Evolutionary conservation across 2,888 invertebrate genomes (phyloP), one percentile per base, ranked within the genome.

Genomic region (Helicoverpa assulta): DNA sequence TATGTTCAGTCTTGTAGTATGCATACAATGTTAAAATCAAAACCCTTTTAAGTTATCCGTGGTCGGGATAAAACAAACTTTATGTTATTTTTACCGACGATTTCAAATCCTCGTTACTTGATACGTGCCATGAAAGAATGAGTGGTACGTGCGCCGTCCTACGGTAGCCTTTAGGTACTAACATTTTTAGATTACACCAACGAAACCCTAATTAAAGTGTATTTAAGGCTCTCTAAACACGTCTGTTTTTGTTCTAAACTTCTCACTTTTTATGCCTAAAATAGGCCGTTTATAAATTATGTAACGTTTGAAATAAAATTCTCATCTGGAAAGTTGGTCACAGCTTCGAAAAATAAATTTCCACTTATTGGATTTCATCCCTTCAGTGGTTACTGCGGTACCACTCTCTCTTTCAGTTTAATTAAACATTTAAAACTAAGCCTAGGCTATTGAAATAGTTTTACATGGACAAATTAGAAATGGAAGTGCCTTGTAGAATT

Each of bases 371-470:
- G 21, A 69, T 62, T 72, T 69, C 60, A 63, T 67, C 66, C 57
- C 59, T 58, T 70, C 29, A 16, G 65, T 5, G 76, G 71, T 76
- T 26, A 18, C 3, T 74, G 83, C 58, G 85, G 83, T 69, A 51
- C 62, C 75, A 76, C 75, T 80, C 70, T 80, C 70, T 65, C 75
- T 70, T 75, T 76, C 70, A 73, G 60, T 79, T 85, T 81, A 85
- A 84, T 85, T 84, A 84, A 83, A 84, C 78, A 74, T 61, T 69
- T 60, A 67, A 78, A 84, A 82, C 75, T 76, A 67, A 72, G 63
- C 64, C 70, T 50, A 37, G 50, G 65, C 72, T 69, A 60, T 71
- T 68, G 40, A 70, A 82, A 80, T 78, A 78, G 74, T 75, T 78
- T 56, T 1, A 76, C 68, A 64, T 54, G 26, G 61, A 76, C 19